Evolutionary conservation across 2,113 vertebrate species (phyloP), one percentile per base, ranked within the genome.

Genomic region (Morone saxatilis): DNA sequence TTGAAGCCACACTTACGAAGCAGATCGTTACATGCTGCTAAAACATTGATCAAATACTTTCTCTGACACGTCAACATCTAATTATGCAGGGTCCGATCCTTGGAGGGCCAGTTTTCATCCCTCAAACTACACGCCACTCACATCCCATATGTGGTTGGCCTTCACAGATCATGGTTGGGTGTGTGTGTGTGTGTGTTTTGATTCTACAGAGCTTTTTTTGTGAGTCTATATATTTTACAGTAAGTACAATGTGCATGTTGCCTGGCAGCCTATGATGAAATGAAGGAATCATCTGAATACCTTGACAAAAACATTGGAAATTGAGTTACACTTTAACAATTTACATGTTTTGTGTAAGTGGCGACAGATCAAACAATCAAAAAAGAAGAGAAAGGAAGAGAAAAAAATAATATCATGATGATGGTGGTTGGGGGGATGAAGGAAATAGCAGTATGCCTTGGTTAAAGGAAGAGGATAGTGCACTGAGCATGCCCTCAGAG

Each of bases 11-110:
- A 20, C 73, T 84, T 70, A 72, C 62, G 51, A 83, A 78, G 65
- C 67, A 53, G 61, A 83, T 78, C 71, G 77, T 83, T 86, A 75
- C 76, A 53, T 76, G 69, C 45, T 54, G 51, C 51, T 88, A 22
- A 85, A 84, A 88, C 76, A 88, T 84, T 79, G 41, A 90, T 88
- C 80, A 79, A 65, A 57, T 19, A 57, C 65, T 66, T 81, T 22
- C 41, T 71, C 43, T 81, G 51, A 83, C 61, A 53, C 0, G 17
- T 70, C 71, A 59, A 10, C 63, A 48, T 81, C 51, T 75, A 31
- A 79, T 83, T 76, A 82, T 31, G n/a, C 10, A 22, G 47, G 73
- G 76, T 85, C 60, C n/a, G 25, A 68, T 70, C 83, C 62, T 76
- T 43, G 0, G 43, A 74, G 65, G 59, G 19, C n/a, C 1, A 17